phyloP scores from a whole-genome alignment of 1,140 invertebrate species.

The Heliconius congener region DNA sequence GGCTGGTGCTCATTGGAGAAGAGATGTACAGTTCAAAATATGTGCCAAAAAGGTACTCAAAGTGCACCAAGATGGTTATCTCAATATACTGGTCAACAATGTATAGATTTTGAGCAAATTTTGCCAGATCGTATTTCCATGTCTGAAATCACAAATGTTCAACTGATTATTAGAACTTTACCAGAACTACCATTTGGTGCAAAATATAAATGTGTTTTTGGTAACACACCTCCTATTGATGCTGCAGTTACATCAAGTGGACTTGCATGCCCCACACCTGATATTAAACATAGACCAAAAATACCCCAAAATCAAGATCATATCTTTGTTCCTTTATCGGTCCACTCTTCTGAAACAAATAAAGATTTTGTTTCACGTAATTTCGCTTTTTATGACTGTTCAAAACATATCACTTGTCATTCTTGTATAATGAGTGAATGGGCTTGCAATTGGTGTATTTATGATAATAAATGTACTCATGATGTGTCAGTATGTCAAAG shows the following conservation, averaged over 20 bases:
- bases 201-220: constrained; percentile 97
- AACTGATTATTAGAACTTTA: constrained; percentile 93
- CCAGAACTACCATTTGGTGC: constrained; percentile 93
- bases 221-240: constrained; percentile 91
- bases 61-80: constrained; percentile 96
- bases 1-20: constrained; percentile 99
- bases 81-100: constrained; percentile 94
- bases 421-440: constrained; percentile 94
- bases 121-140: constrained; percentile 94
- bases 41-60: constrained; percentile 94
- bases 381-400: constrained; percentile 97
- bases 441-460: constrained; percentile 98
- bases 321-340: constrained; percentile 94
- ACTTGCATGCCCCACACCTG: constrained; percentile 92
- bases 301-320: constrained; percentile 93
- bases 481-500: constrained; percentile 91
- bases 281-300: constrained; percentile 87
- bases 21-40: constrained; percentile 92
- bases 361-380: constrained; percentile 96
- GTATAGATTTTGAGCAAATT: constrained; percentile 97
- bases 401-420: constrained; percentile 91
- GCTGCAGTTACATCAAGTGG: constrained; percentile 90
- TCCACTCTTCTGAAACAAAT: constrained; percentile 95
- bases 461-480: constrained; percentile 96
- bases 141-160: constrained; percentile 91